A percentile compares a stretch with the other conserved stretches of the same genome.
phyloP scores from a whole-genome alignment of 2,797 vertebrate species.

The Catostomus latipinnis region DNA sequence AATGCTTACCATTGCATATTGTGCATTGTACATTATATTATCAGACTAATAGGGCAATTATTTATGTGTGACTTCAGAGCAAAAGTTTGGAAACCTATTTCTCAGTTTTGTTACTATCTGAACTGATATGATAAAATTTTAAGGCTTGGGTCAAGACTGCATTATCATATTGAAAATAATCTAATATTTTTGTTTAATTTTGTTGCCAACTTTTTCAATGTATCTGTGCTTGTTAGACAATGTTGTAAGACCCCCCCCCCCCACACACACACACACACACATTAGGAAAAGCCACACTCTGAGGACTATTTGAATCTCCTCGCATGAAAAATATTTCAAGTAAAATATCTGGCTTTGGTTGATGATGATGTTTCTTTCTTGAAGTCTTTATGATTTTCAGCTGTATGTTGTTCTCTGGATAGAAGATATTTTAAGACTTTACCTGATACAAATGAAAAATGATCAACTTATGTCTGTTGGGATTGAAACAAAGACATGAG shows the following conservation, averaged over 20 bases:
- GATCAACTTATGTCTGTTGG: slow-evolving; percentile 37
- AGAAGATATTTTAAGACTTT: slow-evolving; percentile 53
- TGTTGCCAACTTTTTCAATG: slow-evolving; percentile 12
- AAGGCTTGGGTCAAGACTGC: neutral
- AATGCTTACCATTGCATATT: slow-evolving; percentile 15
- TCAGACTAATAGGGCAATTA: slow-evolving; percentile 11
- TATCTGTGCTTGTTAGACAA: slow-evolving; percentile 28
- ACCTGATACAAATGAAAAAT: slow-evolving; percentile 54
- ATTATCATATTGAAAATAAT: neutral
- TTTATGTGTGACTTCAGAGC: slow-evolving; percentile 18
- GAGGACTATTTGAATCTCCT: neutral
- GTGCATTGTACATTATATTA: neutral
- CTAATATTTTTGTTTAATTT: slow-evolving; percentile 1
- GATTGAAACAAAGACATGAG: slow-evolving; percentile 9
- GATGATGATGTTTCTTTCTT: slow-evolving; percentile 51
- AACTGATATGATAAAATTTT: neutral
- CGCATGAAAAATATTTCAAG: neutral
- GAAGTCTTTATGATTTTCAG: slow-evolving; percentile 50
- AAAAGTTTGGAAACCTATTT: neutral
- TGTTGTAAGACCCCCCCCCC: slow-evolving; percentile 4
- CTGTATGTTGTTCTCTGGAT: slow-evolving; percentile 32
- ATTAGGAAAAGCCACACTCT: neutral
- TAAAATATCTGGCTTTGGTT: slow-evolving; percentile 32
- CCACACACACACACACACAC: too few species aligned
- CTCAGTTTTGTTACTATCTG: neutral